These are phyloP conservation scores for Terrapene triunguis DNA, from an alignment of 2,113 vertebrate species.

Conservation along the genomic window DNA sequence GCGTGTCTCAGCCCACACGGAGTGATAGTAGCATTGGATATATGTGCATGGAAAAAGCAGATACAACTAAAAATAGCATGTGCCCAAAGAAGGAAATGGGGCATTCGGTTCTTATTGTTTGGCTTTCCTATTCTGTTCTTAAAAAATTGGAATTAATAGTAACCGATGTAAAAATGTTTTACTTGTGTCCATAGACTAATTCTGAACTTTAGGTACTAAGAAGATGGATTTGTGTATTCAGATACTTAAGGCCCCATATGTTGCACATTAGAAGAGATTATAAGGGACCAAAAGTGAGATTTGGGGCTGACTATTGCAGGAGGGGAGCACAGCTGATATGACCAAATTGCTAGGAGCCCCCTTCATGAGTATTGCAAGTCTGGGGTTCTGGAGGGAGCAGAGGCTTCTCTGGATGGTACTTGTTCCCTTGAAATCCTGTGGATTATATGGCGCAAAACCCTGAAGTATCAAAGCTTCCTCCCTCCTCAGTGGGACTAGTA, in stretches of 20 bases:
- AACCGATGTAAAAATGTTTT: neutral
- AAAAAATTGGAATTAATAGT: neutral
- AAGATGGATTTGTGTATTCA: neutral
- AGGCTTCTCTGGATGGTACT: neutral
- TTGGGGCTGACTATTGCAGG: neutral
- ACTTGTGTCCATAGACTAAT: neutral
- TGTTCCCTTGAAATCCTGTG: neutral
- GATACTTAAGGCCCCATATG: neutral
- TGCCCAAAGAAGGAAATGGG: neutral
- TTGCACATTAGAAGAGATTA: neutral
- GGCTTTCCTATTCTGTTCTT: neutral
- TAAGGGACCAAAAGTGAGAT: neutral
- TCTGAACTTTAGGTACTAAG: neutral
- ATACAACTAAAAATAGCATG: neutral
- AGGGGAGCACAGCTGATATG: neutral
- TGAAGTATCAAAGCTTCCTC: neutral
- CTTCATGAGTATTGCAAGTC: neutral
- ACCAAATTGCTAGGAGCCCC: neutral
- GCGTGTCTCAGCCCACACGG: neutral
- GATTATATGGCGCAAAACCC: neutral
- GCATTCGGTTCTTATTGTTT: neutral
- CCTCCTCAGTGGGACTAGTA: neutral
- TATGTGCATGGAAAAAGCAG: neutral
- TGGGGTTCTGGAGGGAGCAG: neutral
- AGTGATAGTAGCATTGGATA: neutral